Evolutionary conservation across 1,140 invertebrate species (phyloP).

Genomic region (Neodiprion pinetum): DNA sequence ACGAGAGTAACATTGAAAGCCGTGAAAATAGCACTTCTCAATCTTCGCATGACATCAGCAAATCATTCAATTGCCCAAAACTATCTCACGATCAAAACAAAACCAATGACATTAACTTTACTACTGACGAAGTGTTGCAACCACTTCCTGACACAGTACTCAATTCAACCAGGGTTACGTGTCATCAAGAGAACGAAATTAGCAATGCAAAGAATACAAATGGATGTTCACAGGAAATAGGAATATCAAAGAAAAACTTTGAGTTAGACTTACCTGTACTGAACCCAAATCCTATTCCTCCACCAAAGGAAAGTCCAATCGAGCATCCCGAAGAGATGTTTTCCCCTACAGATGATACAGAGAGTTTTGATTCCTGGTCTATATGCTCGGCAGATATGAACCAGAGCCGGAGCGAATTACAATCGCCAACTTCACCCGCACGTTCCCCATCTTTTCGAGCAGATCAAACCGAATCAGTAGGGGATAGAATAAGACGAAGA

Average conservation of each 20-base stretch:
- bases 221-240: not conserved
- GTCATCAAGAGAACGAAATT: not conserved
- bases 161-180: not conserved
- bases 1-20: not conserved
- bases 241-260: not conserved
- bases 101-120: not conserved
- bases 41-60: not conserved
- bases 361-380: slow-evolving; percentile 74
- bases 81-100: not conserved
- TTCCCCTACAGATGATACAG: slow-evolving; percentile 68
- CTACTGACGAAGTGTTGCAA: not conserved
- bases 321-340: slow-evolving; percentile 54
- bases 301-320: not conserved
- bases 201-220: not conserved
- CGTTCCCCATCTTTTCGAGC: slow-evolving; percentile 47
- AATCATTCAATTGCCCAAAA: not conserved
- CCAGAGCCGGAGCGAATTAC: slow-evolving; percentile 47
- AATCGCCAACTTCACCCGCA: slow-evolving; percentile 64
- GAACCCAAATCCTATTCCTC: slow-evolving; percentile 7
- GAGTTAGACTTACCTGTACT: not conserved
- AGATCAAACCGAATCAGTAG: slow-evolving; percentile 73
- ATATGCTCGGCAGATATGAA: slow-evolving; percentile 66
- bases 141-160: no score
- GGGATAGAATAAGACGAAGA: slow-evolving; percentile 84
- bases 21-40: not conserved